Base-by-base conservation (phyloP, 1,140 invertebrate species). In the Macrostomum lignano region DNA sequence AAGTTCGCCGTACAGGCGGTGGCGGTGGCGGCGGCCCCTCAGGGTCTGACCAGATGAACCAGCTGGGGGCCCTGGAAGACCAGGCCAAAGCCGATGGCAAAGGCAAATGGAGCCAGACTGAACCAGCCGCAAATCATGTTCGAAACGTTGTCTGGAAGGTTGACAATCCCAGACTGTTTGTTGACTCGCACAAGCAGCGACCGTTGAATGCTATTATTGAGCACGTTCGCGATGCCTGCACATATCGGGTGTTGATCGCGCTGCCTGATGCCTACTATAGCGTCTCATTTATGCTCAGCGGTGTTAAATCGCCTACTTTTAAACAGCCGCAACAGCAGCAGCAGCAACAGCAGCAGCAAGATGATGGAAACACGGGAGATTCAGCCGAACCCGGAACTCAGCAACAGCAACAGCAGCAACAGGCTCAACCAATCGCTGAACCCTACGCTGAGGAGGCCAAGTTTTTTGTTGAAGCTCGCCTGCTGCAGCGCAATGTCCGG, bases 171-270 rank as follows among this genome's bases (percentile, higher is more conserved):
- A 65, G 71, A 25, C 63, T 66, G 29, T 70, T 86, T 49, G 71
- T 81, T 7, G 75, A 81, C 35, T 69, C 73, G 38, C 67, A 68
- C 38, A 67, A 67, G 20, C 66, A 68, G 21, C 74, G 79, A 46
- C 73, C 72, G 0, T 58, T 82, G 26, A 58, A 64, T 44, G 79
- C 78, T 31, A 68, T 91, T 17, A 74, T 94, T 46, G 82, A 93
- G 55, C 73, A 84, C 63, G 81, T 96, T 1, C 65, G 81, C 37
- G 84, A 94, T 62, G 86, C 86, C 2, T 88, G 81, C 13, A 93
- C 84, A 1, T 67, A 91, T 2, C 65, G 81, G 38, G 72, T 73
- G 1, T 75, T 88, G 42, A 55, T 96, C 1, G 48, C 86, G 20
- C 81, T 82, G 33, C 32, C 10, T 32, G 20, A 33, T 14, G 36